These are phyloP conservation scores for Lipotes vexillifer DNA, from an alignment of 2,113 vertebrate species.

Conservation along the genomic window DNA sequence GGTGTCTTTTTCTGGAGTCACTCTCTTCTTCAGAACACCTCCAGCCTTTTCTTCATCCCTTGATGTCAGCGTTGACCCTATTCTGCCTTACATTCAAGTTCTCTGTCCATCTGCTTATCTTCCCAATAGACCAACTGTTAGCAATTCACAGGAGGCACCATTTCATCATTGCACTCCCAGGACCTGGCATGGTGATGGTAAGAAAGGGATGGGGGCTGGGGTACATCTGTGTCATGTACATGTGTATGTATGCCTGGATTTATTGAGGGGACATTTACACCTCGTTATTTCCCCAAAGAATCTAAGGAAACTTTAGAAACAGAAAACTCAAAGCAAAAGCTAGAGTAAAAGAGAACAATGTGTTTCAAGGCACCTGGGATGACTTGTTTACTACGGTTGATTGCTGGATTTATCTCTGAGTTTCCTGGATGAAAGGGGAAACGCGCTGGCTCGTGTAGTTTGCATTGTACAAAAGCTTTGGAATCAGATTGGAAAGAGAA, in stretches of 20 bases:
- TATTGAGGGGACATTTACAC: not conserved
- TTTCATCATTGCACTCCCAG: not conserved
- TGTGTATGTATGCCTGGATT: not conserved
- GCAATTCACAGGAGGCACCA: not conserved
- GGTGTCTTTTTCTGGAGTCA: not conserved
- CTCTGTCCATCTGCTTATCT: not conserved
- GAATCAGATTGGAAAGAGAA: slow-evolving; percentile 30
- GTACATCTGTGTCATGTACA: fast-evolving
- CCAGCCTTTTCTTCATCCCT: not conserved
- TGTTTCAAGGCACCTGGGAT: not conserved
- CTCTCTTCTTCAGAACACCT: not conserved
- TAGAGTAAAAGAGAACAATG: not conserved
- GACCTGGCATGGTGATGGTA: not conserved
- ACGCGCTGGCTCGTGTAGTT: not conserved
- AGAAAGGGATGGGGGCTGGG: not conserved
- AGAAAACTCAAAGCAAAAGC: not conserved
- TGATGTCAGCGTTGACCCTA: not conserved
- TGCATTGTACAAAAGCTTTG: not conserved
- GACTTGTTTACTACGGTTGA: not conserved
- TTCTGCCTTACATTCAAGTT: fast-evolving
- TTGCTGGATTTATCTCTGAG: not conserved
- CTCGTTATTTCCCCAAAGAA: not conserved
- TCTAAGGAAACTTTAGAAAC: not conserved
- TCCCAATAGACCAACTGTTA: not conserved
- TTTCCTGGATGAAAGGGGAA: slow-evolving; percentile 26